Evolutionary conservation across 2,888 invertebrate genomes (phyloP).

Genomic region (Drosophila pullipes): DNA sequence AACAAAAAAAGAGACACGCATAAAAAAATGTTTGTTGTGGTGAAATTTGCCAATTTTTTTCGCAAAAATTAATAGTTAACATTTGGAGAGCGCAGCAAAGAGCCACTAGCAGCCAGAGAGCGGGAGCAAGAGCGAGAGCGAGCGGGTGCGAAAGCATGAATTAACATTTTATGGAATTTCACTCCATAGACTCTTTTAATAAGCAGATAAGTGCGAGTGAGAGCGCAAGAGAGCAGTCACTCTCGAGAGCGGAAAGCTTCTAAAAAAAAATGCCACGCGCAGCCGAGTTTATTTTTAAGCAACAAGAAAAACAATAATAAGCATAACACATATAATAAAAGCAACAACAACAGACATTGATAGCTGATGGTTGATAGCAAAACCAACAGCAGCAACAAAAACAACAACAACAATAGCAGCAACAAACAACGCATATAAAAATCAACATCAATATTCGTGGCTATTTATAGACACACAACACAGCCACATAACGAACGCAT

Average conservation of each 20-base stretch:
- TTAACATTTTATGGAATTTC: slow-evolving; percentile 64
- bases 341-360: slow-evolving; percentile 67
- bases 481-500: slow-evolving; percentile 73
- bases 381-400: slow-evolving; percentile 37
- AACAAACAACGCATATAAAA: slow-evolving; percentile 63
- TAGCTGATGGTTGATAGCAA: slow-evolving; percentile 78
- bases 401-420: slow-evolving; percentile 7
- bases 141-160: slow-evolving; percentile 52
- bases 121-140: slow-evolving; percentile 1
- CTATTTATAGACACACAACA: slow-evolving; percentile 80
- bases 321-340: slow-evolving; percentile 72
- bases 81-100: background rate
- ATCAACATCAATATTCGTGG: slow-evolving; percentile 82
- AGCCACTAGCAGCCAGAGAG: slow-evolving; percentile 1
- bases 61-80: slow-evolving; percentile 44
- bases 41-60: slow-evolving; percentile 54
- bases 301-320: slow-evolving; percentile 80
- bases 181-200: slow-evolving; percentile 60
- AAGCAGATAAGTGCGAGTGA: slow-evolving; percentile 41
- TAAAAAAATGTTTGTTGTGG: slow-evolving; percentile 31
- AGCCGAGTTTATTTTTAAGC: slow-evolving; percentile 78
- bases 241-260: slow-evolving; percentile 33
- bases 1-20: slow-evolving; percentile 17
- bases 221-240: slow-evolving; percentile 3
- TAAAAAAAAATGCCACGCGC: slow-evolving; percentile 74